phyloP scores from a whole-genome alignment of 2,797 vertebrate species.

The Crenichthys baileyi region DNA sequence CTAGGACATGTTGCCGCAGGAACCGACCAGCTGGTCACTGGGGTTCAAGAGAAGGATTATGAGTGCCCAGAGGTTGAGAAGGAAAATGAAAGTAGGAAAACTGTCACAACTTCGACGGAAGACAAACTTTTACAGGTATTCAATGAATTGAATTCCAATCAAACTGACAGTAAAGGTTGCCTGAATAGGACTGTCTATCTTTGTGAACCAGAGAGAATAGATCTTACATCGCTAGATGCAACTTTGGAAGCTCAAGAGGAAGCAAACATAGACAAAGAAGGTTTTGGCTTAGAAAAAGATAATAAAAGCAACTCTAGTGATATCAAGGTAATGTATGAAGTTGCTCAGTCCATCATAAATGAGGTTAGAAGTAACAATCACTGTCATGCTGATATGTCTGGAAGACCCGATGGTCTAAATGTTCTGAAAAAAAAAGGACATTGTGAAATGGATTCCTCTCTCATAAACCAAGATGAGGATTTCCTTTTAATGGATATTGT shows the following conservation, averaged over 20 bases:
- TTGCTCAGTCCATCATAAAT: not conserved
- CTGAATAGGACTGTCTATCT: not conserved
- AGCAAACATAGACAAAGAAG: constrained; percentile 11
- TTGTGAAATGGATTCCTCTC: constrained; percentile 7
- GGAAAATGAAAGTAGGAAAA: not conserved
- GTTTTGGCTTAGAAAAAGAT: not conserved
- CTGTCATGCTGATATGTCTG: not conserved
- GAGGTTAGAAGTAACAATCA: not conserved
- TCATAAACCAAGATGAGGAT: constrained; percentile 7
- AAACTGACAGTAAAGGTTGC: not conserved
- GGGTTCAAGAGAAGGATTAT: not conserved
- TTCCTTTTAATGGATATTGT: constrained; percentile 3
- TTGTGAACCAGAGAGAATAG: constrained; percentile 15
- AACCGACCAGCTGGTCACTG: not conserved
- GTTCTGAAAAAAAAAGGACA: constrained; percentile 3
- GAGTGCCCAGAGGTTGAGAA: constrained; percentile 9
- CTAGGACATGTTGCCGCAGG: constrained; percentile 7
- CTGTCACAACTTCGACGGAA: constrained; percentile 9
- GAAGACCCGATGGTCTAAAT: constrained; percentile 15
- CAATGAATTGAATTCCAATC: not conserved
- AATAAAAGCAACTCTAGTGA: constrained; percentile 15
- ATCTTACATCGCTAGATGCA: not conserved
- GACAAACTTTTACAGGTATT: not conserved
- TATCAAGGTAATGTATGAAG: not conserved
- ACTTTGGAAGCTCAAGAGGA: constrained; percentile 41